These are phyloP conservation scores for Thera britannica DNA, from an alignment of 2,888 invertebrate species.

Conservation along the genomic window DNA sequence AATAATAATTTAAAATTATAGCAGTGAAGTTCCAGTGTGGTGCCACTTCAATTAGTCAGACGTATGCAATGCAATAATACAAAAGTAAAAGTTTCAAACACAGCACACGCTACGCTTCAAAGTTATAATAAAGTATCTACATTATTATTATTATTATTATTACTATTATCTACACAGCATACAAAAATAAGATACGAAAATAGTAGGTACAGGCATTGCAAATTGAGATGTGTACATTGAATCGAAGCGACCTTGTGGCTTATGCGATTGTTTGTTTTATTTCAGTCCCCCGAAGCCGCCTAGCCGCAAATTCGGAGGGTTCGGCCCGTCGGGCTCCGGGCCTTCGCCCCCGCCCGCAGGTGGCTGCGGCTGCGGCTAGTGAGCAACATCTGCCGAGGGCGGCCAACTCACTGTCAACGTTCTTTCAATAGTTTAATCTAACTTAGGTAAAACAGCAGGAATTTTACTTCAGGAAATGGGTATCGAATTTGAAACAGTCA, in stretches of 20 bases:
- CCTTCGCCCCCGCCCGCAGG: conserved; percentile 74
- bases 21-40: no score
- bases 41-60: no score
- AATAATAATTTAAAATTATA: no score
- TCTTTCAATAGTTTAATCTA: conserved; percentile 1
- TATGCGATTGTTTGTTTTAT: conserved; percentile 25
- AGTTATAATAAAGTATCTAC: no score
- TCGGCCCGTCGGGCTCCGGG: conserved; percentile 73
- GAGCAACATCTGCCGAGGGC: neutral
- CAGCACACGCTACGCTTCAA: no score
- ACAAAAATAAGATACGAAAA: no score
- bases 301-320: conserved; percentile 72
- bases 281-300: conserved; percentile 78
- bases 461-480: neutral
- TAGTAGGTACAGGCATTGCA: no score
- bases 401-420: neutral
- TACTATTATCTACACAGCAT: no score
- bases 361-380: conserved; percentile 73
- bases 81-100: no score
- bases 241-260: neutral
- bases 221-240: neutral
- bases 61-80: no score
- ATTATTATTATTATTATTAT: no score
- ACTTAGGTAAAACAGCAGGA: neutral
- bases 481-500: neutral